A percentile compares a stretch with the other conserved stretches of the same genome.
These are phyloP conservation scores for Trachelus troglodyta DNA, from an alignment of 2,888 invertebrate genomes.

Conservation along the genomic window DNA sequence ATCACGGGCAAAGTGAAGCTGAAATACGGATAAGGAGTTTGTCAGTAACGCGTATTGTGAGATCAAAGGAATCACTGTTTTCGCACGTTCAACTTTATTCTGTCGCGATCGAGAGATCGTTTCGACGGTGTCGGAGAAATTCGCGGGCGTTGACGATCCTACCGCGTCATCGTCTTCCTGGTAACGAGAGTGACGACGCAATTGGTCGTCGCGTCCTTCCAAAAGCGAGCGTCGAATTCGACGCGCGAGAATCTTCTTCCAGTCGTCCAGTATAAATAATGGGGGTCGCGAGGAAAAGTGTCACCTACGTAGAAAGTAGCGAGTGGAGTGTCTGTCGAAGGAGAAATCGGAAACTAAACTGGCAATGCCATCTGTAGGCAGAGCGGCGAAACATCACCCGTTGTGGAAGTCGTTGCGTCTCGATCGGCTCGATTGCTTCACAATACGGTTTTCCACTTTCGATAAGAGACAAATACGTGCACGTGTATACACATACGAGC, in stretches of 20 bases:
- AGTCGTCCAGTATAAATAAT: background rate
- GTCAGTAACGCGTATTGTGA: background rate
- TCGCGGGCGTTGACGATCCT: background rate
- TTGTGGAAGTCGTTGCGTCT: background rate
- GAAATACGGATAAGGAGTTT: background rate
- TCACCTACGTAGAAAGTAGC: slow-evolving; percentile 3
- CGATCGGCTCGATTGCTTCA: background rate
- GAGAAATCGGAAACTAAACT: slow-evolving; percentile 2
- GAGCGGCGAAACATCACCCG: background rate
- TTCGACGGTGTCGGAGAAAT: background rate
- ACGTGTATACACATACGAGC: background rate
- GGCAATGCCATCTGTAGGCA: background rate
- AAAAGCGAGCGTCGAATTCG: too few species aligned
- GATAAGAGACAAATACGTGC: background rate
- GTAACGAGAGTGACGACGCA: background rate
- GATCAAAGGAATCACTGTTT: background rate
- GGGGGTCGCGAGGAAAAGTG: background rate
- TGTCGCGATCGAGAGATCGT: background rate
- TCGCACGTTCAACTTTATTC: background rate
- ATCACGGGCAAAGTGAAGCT: background rate
- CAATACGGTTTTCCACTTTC: background rate
- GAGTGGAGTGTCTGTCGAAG: slow-evolving; percentile 5
- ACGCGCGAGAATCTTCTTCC: background rate
- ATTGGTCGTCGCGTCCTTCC: too few species aligned
- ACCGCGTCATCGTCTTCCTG: background rate